These are phyloP conservation scores for Atopsyche davidsoni DNA, from an alignment of 1,140 invertebrate species.

Conservation along the genomic window DNA sequence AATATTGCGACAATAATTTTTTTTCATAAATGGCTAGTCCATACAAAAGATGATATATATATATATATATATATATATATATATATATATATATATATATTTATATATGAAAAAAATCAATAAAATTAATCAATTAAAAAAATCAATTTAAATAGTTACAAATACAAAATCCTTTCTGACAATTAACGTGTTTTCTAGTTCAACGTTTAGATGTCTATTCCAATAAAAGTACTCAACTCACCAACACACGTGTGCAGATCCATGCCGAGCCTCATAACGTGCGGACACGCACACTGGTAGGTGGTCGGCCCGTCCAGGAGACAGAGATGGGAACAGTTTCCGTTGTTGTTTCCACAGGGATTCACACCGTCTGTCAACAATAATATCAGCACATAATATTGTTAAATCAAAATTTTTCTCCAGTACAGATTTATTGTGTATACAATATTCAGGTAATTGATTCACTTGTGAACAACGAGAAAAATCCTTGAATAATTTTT, in stretches of 20 bases:
- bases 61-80: too few species aligned
- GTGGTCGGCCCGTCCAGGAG: slow-evolving; percentile 55
- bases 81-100: too few species aligned
- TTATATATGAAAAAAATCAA: too few species aligned
- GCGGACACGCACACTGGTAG: slow-evolving; percentile 68
- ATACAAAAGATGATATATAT: too few species aligned
- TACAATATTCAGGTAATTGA: background rate
- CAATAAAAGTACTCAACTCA: too few species aligned
- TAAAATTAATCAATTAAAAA: too few species aligned
- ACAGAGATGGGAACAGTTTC: slow-evolving; percentile 75
- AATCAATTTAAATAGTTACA: too few species aligned
- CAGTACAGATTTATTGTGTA: background rate
- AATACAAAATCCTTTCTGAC: too few species aligned
- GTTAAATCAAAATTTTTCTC: background rate
- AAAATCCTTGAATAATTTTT: background rate
- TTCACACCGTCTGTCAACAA: slow-evolving; percentile 44
- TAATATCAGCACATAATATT: background rate
- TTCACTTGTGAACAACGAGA: background rate
- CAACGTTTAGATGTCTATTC: too few species aligned
- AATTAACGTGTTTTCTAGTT: too few species aligned
- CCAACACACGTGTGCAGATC: slow-evolving; percentile 63
- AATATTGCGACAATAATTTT: too few species aligned
- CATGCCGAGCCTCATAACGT: slow-evolving; percentile 63
- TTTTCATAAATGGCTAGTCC: too few species aligned
- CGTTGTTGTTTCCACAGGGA: slow-evolving; percentile 67